Percentiles rank a stretch among this genome's conserved stretches.
Conservation (phyloP, 1,140 invertebrate genomes). For the Ganaspis sp. region DNA sequence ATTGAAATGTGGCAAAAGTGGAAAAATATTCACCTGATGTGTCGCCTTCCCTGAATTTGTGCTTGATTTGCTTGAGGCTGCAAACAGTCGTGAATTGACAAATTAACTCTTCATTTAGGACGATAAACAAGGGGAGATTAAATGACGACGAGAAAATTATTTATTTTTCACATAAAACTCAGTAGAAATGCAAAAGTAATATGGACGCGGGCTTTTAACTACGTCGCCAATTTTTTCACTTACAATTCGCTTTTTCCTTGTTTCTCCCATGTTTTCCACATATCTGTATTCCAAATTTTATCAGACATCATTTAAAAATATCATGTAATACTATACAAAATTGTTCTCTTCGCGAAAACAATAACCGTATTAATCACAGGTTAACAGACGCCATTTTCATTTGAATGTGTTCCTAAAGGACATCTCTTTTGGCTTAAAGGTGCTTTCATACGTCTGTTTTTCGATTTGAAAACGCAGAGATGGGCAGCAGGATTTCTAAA, state of each 20-base stretch:
- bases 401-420: conserved; percentile 30
- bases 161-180: conserved; percentile 56
- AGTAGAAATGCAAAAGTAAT: conserved; percentile 64
- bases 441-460: too few relatives aligned
- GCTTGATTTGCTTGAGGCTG: conserved; percentile 75
- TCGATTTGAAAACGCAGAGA: too few relatives aligned
- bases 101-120: conserved; percentile 71
- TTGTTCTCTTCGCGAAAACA: conserved; percentile 55
- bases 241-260: conserved; percentile 81
- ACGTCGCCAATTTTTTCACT: conserved; percentile 71
- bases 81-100: conserved; percentile 73
- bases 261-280: conserved; percentile 83
- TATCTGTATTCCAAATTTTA: conserved; percentile 76
- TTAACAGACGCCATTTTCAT: conserved; percentile 62
- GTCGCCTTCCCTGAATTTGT: conserved; percentile 74
- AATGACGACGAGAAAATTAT: conserved; percentile 63
- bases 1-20: neutral
- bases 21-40: conserved; percentile 63
- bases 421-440: too few relatives aligned
- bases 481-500: too few relatives aligned
- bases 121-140: conserved; percentile 62
- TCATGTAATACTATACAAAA: conserved; percentile 38
- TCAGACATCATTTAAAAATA: conserved; percentile 69
- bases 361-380: conserved; percentile 68
- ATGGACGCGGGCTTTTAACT: conserved; percentile 62